Percentiles rank a stretch among this genome's conserved stretches.
phyloP scores from a whole-genome alignment of 1,140 invertebrate species.

The Bombus confusus region DNA sequence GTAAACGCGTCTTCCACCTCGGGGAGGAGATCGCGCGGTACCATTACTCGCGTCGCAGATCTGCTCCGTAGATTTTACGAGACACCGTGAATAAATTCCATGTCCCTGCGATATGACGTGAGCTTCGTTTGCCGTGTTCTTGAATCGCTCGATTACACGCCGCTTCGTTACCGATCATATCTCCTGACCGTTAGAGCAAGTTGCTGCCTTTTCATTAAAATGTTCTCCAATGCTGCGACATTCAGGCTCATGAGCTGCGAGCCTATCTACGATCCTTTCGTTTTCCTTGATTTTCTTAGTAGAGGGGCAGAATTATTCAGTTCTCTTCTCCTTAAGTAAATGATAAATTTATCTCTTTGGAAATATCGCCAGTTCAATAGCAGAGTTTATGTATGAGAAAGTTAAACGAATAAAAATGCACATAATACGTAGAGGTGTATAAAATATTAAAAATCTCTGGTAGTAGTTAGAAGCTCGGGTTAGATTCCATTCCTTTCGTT shows the following conservation, averaged over 20 bases:
- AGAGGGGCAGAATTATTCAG: background rate
- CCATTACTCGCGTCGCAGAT: conserved; percentile 50
- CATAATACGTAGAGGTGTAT: no score
- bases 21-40: conserved; percentile 35
- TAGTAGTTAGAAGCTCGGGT: background rate
- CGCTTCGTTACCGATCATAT: conserved; percentile 19
- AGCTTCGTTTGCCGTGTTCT: background rate
- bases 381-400: background rate
- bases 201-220: conserved; percentile 1
- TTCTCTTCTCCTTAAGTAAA: background rate
- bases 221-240: background rate
- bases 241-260: background rate
- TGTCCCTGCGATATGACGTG: background rate
- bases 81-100: conserved; percentile 8
- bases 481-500: background rate
- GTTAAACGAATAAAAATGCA: background rate
- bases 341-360: background rate
- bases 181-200: background rate
- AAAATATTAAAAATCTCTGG: background rate
- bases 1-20: conserved; percentile 63
- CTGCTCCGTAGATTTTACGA: conserved; percentile 37
- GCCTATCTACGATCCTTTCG: background rate
- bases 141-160: background rate
- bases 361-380: background rate
- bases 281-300: background rate